These are phyloP conservation scores for Apamea epomidion DNA, from an alignment of 2,888 invertebrate species.

Conservation along the genomic window DNA sequence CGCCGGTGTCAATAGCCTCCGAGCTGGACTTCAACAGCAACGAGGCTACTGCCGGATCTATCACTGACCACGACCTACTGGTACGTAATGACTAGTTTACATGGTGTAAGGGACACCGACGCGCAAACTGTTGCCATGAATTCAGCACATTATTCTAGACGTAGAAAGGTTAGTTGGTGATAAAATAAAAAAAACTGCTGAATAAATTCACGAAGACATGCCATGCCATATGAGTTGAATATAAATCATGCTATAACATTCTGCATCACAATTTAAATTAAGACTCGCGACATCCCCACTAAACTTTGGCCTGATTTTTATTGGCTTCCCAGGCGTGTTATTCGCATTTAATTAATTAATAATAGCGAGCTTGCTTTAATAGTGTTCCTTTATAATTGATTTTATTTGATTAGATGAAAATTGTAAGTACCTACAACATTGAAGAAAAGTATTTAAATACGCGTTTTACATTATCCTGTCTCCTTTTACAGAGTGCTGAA, in stretches of 20 bases:
- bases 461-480: neutral
- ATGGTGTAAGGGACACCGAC: neutral
- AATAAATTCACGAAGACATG: neutral
- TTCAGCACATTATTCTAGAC: no score
- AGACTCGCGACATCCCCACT: no score
- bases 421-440: neutral
- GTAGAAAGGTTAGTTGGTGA: neutral
- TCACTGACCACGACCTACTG: conserved; percentile 90
- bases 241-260: conserved; percentile 1
- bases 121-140: neutral
- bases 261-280: neutral
- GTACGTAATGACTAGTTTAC: conserved; percentile 73
- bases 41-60: conserved; percentile 92
- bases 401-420: neutral
- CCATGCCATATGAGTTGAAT: neutral
- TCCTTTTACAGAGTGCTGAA: conserved; percentile 83
- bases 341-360: conserved; percentile 9
- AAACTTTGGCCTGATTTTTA: neutral
- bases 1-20: conserved; percentile 92
- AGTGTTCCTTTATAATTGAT: neutral
- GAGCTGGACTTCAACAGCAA: conserved; percentile 92
- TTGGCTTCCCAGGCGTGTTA: neutral
- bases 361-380: conserved; percentile 2
- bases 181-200: neutral
- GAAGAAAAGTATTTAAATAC: neutral